Percentiles rank a stretch among this genome's conserved stretches.
Conservation (phyloP, 2,797 vertebrate genomes). For the Miichthys miiuy region DNA sequence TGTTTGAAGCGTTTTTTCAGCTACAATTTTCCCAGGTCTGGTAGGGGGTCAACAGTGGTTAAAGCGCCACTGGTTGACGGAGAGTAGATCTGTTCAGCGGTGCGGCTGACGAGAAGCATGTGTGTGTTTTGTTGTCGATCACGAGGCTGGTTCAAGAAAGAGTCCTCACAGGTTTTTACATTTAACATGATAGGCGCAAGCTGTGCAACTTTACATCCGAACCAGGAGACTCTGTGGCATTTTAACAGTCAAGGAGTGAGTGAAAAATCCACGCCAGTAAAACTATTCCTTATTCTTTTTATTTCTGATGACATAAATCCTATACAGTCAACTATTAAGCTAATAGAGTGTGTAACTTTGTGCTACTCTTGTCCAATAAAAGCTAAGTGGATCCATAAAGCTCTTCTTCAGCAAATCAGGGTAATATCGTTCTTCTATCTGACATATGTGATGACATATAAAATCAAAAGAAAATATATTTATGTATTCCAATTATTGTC, state of each 20-base stretch:
- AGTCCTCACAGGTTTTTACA: slow-evolving; percentile 82
- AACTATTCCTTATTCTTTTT: slow-evolving; percentile 88
- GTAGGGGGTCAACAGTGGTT: slow-evolving; percentile 68
- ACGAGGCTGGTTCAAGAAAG: slow-evolving; percentile 70
- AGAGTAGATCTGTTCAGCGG: slow-evolving; percentile 10
- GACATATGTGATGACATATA: slow-evolving; percentile 80
- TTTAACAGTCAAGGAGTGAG: slow-evolving; percentile 96
- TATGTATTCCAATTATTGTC: slow-evolving; percentile 83
- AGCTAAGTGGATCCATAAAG: slow-evolving; percentile 81
- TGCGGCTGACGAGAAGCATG: slow-evolving; percentile 28
- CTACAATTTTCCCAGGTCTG: slow-evolving; percentile 60
- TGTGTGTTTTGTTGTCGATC: slow-evolving; percentile 72
- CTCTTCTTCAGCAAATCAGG: slow-evolving; percentile 85
- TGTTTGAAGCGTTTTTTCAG: slow-evolving; percentile 62
- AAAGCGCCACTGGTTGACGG: slow-evolving; percentile 66
- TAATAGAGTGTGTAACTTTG: slow-evolving; percentile 83
- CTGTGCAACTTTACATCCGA: slow-evolving; percentile 99
- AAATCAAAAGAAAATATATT: slow-evolving; percentile 83
- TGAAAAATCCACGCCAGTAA: slow-evolving; percentile 98
- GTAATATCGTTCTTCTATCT: slow-evolving; percentile 81
- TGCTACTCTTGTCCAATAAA: slow-evolving; percentile 84
- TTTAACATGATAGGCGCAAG: slow-evolving; percentile 91
- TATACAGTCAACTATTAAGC: slow-evolving; percentile 83
- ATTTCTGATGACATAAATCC: slow-evolving; percentile 82
- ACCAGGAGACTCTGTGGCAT: slow-evolving; percentile 99